phyloP scores from a whole-genome alignment of 1,140 invertebrate species.

The Trachelipus rathkii region DNA sequence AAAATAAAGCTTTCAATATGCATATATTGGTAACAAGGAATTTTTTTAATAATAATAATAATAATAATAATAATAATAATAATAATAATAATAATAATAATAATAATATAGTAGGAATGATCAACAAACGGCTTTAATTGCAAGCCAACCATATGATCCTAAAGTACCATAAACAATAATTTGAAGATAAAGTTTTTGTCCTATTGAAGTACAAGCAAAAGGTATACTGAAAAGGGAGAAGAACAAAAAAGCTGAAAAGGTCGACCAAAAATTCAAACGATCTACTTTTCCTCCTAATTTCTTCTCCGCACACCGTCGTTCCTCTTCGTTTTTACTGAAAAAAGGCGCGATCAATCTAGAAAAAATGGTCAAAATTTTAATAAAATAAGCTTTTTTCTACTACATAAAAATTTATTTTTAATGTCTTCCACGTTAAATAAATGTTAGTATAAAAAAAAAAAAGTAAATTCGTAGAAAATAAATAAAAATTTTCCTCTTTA shows the following conservation, averaged over 20 bases:
- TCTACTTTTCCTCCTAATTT: background rate
- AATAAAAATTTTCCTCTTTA: too few relatives aligned
- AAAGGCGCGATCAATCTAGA: background rate
- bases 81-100: too few relatives aligned
- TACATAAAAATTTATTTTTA: too few relatives aligned
- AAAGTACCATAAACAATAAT: conserved; percentile 22
- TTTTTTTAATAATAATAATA: too few relatives aligned
- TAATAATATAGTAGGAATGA: background rate
- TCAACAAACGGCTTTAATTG: conserved; percentile 22
- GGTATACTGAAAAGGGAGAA: background rate
- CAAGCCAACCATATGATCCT: conserved; percentile 25
- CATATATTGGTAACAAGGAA: too few relatives aligned
- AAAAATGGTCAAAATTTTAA: background rate
- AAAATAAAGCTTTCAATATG: too few relatives aligned
- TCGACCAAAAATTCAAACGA: conserved; percentile 3
- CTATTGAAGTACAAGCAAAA: background rate
- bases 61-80: too few relatives aligned
- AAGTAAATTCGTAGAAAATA: too few relatives aligned
- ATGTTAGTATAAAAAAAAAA: too few relatives aligned
- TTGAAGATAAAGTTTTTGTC: background rate
- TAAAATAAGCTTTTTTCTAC: too few relatives aligned
- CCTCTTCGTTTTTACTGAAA: background rate
- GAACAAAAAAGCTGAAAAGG: background rate
- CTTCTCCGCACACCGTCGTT: background rate
- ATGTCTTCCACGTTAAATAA: too few relatives aligned